A percentile compares a stretch with the other conserved stretches of the same genome.
phyloP scores from a whole-genome alignment of 2,113 vertebrate genomes.

The Bubo scandiacus region DNA sequence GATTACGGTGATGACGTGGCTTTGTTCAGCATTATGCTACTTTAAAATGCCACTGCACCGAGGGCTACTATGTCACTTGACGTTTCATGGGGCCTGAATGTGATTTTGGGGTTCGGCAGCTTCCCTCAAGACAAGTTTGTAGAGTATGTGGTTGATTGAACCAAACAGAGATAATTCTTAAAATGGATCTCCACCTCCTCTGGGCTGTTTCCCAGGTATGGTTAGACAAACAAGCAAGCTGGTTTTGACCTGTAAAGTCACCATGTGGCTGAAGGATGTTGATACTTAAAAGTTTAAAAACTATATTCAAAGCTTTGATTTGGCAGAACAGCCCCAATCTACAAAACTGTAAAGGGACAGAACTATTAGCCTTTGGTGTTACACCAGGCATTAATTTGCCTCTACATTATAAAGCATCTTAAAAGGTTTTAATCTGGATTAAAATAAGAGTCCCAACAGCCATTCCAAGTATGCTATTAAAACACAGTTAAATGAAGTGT shows the following conservation, averaged over 20 bases:
- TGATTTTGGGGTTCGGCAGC: neutral
- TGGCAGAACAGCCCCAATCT: neutral
- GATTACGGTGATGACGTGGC: rapidly evolving
- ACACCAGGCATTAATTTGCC: neutral
- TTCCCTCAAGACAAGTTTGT: neutral
- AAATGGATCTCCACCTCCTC: neutral
- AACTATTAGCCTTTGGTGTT: neutral
- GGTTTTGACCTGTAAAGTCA: neutral
- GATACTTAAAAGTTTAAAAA: neutral
- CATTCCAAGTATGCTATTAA: neutral
- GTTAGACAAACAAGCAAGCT: neutral
- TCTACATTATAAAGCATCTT: neutral
- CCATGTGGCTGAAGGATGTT: neutral
- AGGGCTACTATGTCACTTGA: neutral
- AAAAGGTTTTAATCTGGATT: neutral
- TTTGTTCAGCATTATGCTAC: neutral
- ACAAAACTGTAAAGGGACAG: neutral
- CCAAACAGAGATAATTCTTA: neutral
- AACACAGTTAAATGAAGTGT: neutral
- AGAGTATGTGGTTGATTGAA: neutral
- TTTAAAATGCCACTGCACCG: neutral
- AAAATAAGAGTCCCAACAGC: neutral
- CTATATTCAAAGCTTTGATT: neutral
- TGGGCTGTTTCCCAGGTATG: neutral
- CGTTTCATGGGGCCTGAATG: neutral